phyloP scores from a whole-genome alignment of 2,113 vertebrate species.

The Eptatretus burgeri region DNA sequence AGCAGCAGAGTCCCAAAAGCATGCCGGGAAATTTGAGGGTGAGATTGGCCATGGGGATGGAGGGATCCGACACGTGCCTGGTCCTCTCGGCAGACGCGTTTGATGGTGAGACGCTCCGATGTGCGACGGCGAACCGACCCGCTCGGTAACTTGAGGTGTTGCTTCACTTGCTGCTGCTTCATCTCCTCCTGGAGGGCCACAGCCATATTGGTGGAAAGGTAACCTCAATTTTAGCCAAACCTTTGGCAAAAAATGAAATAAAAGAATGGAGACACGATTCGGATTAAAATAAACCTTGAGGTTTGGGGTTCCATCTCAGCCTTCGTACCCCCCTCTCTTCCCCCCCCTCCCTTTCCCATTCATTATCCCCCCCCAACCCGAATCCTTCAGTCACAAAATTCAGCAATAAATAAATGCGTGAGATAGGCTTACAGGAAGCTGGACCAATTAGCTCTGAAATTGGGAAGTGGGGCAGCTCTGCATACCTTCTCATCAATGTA shows the following conservation, averaged over 20 bases:
- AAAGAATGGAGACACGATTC: not conserved
- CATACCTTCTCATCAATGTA: constrained; percentile 85
- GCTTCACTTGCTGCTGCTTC: constrained; percentile 27
- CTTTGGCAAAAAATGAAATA: not conserved
- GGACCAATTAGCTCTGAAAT: not conserved
- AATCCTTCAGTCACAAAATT: not conserved
- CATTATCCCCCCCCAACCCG: not conserved
- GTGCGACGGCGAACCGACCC: constrained; percentile 26
- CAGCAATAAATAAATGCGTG: not conserved
- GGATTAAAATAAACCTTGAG: not conserved
- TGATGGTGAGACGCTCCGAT: constrained; percentile 28
- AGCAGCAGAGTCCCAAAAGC: too few species aligned
- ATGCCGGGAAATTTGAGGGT: too few species aligned
- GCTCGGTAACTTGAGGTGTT: constrained; percentile 32
- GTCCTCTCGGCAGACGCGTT: constrained; percentile 18
- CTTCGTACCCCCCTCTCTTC: not conserved
- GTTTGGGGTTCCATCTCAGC: not conserved
- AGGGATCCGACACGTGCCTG: constrained; percentile 22
- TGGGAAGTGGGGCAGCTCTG: not conserved
- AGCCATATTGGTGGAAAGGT: not conserved
- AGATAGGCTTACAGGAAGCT: not conserved
- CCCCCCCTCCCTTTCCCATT: not conserved
- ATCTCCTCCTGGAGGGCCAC: not conserved
- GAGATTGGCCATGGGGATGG: too few species aligned
- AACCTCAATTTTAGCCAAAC: not conserved